Conservation (phyloP, 2,113 vertebrate genomes). For the Vulpes vulpes region DNA sequence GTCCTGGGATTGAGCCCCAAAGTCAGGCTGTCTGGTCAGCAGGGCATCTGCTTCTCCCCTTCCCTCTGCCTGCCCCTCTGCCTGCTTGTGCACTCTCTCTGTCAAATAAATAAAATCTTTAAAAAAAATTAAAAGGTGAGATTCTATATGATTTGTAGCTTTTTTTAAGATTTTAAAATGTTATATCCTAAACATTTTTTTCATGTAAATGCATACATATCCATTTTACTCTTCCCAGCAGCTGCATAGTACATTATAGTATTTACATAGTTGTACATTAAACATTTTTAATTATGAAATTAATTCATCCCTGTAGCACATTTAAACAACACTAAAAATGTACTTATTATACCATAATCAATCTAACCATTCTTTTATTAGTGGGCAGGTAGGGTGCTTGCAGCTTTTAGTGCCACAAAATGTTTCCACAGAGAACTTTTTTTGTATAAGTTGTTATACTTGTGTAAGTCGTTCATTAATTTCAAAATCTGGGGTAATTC, state of each 20-base stretch:
- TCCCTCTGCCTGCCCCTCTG: no score
- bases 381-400: background rate
- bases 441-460: background rate
- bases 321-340: background rate
- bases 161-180: background rate
- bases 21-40: no score
- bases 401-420: background rate
- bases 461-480: background rate
- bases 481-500: background rate
- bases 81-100: no score
- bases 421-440: background rate
- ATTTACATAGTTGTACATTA: background rate
- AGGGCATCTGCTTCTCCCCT: no score
- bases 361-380: background rate
- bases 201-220: background rate
- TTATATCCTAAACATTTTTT: background rate
- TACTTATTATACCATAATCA: background rate
- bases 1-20: no score
- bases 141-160: background rate
- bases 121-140: background rate
- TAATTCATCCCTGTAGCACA: background rate
- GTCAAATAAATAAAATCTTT: no score
- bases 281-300: background rate
- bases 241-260: background rate
- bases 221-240: background rate